Evolutionary conservation across 35 echinoderm and acorn worm species (phyloP), one percentile per base, ranked within the genome.

Genomic region (Lytechinus pictus): DNA sequence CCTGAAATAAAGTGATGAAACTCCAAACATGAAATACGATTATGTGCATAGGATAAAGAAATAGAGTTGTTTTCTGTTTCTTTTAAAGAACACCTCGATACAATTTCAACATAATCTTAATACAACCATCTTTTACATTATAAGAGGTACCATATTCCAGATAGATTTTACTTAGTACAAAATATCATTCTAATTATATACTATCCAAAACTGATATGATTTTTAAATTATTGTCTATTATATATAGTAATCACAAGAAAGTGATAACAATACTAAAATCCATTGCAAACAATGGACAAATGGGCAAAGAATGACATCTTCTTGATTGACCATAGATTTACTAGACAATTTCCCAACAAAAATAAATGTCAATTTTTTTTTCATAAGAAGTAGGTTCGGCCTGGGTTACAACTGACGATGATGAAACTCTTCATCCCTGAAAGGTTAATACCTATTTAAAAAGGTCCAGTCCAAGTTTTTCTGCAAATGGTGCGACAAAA

Each of bases 401-500:
- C 66, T 79, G 66, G 19, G 19, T 79, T 24, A 79, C 21, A 79
- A 14, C 19, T 7, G 66, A 79, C 8, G 8, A 4, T 79, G 1
- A 4, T 79, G 8, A 79, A 79, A 24, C 6, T 79, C 66, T 24
- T 79, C 66, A 44, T 79, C 19, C 66, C 66, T 79, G 66, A 79
- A 11, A 79, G 16, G 27, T 90, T 44, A 12, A 87, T 6, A 24
- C 27, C 55, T 93, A 93, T 27, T 93, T 93, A 54, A 93, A 93
- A 13, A 93, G 54, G 28, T 93, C 92, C 52, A 93, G 53, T 10
- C 92, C 92, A 21, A 93, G 54, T 57, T 93, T 93, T 24, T 93
- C 92, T 55, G 92, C 92, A 57, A 93, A 93, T 6, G 92, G 92
- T 55, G 92, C 92, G 4, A 93, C 55, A 57, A 55, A 93, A 54